Evolutionary conservation across 1,140 invertebrate species (phyloP), one percentile per base, ranked within the genome.

Genomic region (Euschistus heros): DNA sequence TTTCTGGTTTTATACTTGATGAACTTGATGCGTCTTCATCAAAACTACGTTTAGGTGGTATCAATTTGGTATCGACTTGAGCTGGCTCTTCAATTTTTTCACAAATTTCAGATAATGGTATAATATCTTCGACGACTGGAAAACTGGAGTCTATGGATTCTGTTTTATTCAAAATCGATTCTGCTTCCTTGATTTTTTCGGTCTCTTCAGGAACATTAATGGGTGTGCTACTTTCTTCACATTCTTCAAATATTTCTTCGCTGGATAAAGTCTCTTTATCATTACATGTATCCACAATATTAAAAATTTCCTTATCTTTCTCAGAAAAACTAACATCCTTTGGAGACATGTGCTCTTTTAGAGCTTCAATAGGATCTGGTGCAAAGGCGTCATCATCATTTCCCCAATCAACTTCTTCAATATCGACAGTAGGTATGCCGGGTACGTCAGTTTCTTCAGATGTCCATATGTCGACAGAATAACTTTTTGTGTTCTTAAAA

Each of bases 401-500:
- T 44, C 69, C 70, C 60, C 66, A 70, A 65, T 72, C 71, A 30
- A 70, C 66, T 59, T 67, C 63, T 52, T 68, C 66, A 30, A 70
- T 63, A 37, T 70, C 69, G 0, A 70, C 64, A 26, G 67, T 66
- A 8, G 69, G 69, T 30, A 70, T 54, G 63, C 66, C 65, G 24
- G 62, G 68, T 2, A 60, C 62, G n/a, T 73, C 71, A 22, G 68
- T 66, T 64, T 72, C 72, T 63, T 72, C 71, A 0, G 72, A 72
- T 30, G 72, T 71, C 72, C 71, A 73, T 26, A 72, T 68, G 63
- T 73, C 72, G 59, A 73, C 72, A 26, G 71, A 72, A 62, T 71
- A 73, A 65, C 70, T 73, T 67, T 73, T 73, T 22, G 70, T 69
- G 37, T 73, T 73, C 65, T 73, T 73, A 50, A 73, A 73, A 2